phyloP scores from a whole-genome alignment of 2,113 vertebrate genomes.

The Corapipo altera region DNA sequence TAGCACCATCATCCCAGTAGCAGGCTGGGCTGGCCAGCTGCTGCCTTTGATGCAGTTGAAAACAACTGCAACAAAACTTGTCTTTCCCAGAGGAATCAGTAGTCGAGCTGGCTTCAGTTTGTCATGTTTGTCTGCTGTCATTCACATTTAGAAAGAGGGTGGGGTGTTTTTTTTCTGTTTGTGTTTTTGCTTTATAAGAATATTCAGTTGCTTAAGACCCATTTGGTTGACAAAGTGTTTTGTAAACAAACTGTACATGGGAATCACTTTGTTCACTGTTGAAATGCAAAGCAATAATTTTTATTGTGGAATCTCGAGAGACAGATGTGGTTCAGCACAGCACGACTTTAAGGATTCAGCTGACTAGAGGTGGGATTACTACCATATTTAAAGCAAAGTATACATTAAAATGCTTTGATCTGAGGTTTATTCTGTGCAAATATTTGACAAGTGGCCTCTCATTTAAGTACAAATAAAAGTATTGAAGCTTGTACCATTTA shows the following conservation, averaged over 20 bases:
- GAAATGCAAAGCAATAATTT: constrained; percentile 26
- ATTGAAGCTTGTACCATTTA: constrained; percentile 14
- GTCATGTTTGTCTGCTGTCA: neutral
- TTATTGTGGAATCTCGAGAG: constrained; percentile 9
- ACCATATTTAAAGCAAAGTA: constrained; percentile 19
- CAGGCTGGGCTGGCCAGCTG: neutral
- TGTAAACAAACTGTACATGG: constrained; percentile 38
- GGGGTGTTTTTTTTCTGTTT: neutral
- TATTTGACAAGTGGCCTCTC: neutral
- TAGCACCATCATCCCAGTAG: neutral
- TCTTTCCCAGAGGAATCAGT: neutral
- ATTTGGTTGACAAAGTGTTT: constrained; percentile 50
- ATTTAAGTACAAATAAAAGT: constrained; percentile 38
- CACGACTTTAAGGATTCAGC: neutral
- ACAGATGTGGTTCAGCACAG: constrained; percentile 6
- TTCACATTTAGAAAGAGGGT: neutral
- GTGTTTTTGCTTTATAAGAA: neutral
- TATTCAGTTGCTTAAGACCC: constrained; percentile 3
- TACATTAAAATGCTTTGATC: neutral
- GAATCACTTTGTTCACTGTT: neutral
- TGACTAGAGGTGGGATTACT: constrained; percentile 12
- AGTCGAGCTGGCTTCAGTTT: neutral
- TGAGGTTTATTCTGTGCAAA: constrained; percentile 3
- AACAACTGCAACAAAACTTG: neutral
- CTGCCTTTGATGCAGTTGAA: constrained; percentile 1